Percentiles rank a stretch among this genome's conserved stretches.
Evolutionary conservation across 1,140 invertebrate species (phyloP).

Genomic region (Oppia nitens): DNA sequence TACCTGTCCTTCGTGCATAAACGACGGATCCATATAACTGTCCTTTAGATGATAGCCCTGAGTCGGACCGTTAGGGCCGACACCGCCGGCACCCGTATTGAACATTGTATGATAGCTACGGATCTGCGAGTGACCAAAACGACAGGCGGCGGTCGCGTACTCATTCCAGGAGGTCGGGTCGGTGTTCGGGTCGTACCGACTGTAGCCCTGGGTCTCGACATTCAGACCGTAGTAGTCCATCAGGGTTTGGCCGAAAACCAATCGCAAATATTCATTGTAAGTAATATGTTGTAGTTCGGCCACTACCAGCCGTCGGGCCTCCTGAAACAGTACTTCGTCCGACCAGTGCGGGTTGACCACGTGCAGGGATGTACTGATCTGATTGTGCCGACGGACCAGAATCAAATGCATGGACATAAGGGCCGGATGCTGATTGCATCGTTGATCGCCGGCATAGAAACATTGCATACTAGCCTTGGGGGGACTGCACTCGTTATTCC

Average conservation of each 20-base stretch:
- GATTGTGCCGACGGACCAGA: constrained; percentile 30
- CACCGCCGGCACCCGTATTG: not conserved
- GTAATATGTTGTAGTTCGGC: constrained; percentile 65
- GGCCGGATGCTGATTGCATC: constrained; percentile 39
- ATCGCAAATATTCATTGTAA: constrained; percentile 59
- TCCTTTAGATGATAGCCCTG: constrained; percentile 7
- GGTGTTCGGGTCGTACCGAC: constrained; percentile 35
- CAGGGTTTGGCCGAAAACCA: constrained; percentile 37
- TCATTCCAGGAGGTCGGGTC: constrained; percentile 43
- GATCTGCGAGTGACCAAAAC: constrained; percentile 83
- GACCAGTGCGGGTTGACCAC: constrained; percentile 32
- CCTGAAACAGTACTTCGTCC: constrained; percentile 37
- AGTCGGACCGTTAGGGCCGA: not conserved
- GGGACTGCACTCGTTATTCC: constrained; percentile 2
- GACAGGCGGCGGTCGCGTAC: constrained; percentile 51
- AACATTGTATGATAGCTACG: constrained; percentile 10
- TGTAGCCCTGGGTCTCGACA: constrained; percentile 11
- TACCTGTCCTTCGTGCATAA: constrained; percentile 9
- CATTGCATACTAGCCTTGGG: constrained; percentile 23
- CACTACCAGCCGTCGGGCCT: constrained; percentile 34
- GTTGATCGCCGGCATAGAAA: constrained; percentile 36
- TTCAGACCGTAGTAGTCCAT: constrained; percentile 16
- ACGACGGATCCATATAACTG: constrained; percentile 14
- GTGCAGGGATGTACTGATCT: constrained; percentile 25
- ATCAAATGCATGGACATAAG: constrained; percentile 39